Evolutionary conservation across 2,113 vertebrate species (phyloP).

Genomic region (Athene cunicularia): DNA sequence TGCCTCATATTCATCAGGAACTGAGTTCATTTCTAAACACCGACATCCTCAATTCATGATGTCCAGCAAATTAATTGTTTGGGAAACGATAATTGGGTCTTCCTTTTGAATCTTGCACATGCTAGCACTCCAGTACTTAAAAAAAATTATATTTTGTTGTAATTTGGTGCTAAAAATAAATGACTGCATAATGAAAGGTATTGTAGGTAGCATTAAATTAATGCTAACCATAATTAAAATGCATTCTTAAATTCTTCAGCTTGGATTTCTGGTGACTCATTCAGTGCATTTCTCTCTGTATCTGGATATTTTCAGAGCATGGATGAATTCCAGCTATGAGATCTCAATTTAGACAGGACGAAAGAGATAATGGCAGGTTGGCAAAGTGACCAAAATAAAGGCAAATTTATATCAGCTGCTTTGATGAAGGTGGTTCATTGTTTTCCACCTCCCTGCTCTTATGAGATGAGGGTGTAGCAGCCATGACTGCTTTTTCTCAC

Average conservation of each 20-base stretch:
- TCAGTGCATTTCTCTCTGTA: background rate
- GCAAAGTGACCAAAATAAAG: background rate
- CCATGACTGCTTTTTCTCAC: background rate
- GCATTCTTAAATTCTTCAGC: background rate
- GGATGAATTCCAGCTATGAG: conserved; percentile 17
- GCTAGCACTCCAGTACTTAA: background rate
- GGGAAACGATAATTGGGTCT: background rate
- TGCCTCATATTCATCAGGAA: background rate
- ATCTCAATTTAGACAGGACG: background rate
- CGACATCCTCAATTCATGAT: background rate
- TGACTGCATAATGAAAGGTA: background rate
- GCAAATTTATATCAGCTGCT: background rate
- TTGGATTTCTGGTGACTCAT: conserved; percentile 29
- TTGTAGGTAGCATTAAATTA: background rate
- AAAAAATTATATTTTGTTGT: background rate
- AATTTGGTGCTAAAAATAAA: conserved; percentile 12
- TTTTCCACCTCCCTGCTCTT: background rate
- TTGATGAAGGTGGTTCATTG: background rate
- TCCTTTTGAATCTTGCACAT: background rate
- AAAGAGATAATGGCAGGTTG: background rate
- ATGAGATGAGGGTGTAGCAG: background rate
- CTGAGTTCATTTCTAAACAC: background rate
- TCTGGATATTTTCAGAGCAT: conserved; percentile 14
- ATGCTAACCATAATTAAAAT: conserved; percentile 22
- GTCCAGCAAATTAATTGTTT: background rate